Conservation (phyloP, 2,113 vertebrate species). For the Oncorhynchus keta region DNA sequence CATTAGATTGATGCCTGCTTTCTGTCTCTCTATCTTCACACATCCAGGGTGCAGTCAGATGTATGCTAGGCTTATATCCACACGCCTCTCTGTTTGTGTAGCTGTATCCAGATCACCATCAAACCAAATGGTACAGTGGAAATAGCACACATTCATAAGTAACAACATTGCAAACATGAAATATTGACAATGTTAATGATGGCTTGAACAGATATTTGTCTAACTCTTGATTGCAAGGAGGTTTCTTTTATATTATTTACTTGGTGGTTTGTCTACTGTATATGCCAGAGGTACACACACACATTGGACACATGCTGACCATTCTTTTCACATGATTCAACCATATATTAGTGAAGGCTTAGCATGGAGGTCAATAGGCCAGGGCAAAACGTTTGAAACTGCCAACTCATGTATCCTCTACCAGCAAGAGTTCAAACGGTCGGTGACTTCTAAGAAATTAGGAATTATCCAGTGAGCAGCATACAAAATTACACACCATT, state of each 20-base stretch:
- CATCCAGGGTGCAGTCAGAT: conserved; percentile 39
- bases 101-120: neutral
- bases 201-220: neutral
- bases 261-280: neutral
- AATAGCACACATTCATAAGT: conserved; percentile 12
- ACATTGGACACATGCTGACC: neutral
- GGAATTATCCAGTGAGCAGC: neutral
- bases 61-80: conserved; percentile 9
- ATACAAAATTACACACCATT: neutral
- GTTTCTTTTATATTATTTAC: neutral
- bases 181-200: conserved; percentile 2
- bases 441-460: neutral
- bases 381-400: neutral
- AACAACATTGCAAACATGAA: neutral
- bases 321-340: neutral
- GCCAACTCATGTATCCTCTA: neutral
- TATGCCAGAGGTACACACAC: neutral
- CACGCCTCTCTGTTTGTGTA: conserved; percentile 18
- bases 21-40: conserved; percentile 52
- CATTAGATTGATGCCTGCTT: conserved; percentile 49
- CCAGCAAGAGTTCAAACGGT: neutral
- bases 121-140: conserved; percentile 7
- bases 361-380: neutral
- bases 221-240: neutral
- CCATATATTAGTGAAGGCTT: conserved; percentile 25